phyloP scores from a whole-genome alignment of 2,113 vertebrate genomes.

The Takifugu flavidus region DNA sequence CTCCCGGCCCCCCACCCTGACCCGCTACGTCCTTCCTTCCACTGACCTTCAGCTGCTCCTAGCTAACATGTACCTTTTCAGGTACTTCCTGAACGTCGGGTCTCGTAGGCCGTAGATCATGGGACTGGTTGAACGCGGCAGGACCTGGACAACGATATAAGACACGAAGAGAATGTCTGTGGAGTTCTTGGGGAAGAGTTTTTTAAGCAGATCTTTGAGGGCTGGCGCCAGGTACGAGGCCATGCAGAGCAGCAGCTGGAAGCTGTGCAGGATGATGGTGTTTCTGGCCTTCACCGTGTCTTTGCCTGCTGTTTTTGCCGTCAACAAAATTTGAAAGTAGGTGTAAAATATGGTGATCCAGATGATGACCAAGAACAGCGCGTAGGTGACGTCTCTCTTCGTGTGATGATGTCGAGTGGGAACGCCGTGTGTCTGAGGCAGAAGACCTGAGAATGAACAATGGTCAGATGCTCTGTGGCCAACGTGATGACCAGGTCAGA shows the following conservation, averaged over 20 bases:
- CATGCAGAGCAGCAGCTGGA: slow-evolving; percentile 51
- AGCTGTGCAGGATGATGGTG: slow-evolving; percentile 64
- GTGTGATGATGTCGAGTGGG: slow-evolving; percentile 15
- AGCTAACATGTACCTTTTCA: slow-evolving; percentile 42
- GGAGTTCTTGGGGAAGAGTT: too few relatives aligned
- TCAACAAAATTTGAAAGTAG: slow-evolving; percentile 57
- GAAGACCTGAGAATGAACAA: slow-evolving; percentile 42
- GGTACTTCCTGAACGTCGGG: slow-evolving; percentile 48
- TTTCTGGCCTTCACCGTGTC: slow-evolving; percentile 58
- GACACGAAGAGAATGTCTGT: background rate
- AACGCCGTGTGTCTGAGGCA: slow-evolving; percentile 45
- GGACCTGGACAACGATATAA: slow-evolving; percentile 51
- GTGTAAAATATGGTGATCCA: slow-evolving; percentile 56
- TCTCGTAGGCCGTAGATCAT: slow-evolving; percentile 68
- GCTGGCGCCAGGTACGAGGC: background rate
- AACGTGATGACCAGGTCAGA: slow-evolving; percentile 57
- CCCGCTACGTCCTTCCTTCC: background rate
- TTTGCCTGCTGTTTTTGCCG: slow-evolving; percentile 25
- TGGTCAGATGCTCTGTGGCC: slow-evolving; percentile 35
- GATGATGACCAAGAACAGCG: slow-evolving; percentile 38
- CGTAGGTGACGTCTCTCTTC: slow-evolving; percentile 43
- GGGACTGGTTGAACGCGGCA: slow-evolving; percentile 67
- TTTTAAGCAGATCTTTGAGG: too few relatives aligned
- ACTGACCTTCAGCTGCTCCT: background rate
- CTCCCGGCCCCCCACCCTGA: too few relatives aligned